Evolutionary conservation across 1,140 invertebrate species (phyloP).

Genomic region (Pantala flavescens): DNA sequence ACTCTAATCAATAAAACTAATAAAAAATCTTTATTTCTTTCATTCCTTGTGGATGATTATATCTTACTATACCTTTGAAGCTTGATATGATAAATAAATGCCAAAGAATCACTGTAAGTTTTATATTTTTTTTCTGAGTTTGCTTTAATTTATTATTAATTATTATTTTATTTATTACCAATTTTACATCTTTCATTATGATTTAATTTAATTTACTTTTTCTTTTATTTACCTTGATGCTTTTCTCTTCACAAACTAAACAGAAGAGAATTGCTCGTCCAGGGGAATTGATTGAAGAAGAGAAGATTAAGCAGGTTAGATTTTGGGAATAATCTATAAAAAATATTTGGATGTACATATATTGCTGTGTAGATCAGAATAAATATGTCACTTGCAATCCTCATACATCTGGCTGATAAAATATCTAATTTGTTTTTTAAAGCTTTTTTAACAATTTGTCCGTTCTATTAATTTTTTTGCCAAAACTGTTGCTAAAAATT

Average conservation of each 20-base stretch:
- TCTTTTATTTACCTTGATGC: slow-evolving; percentile 21
- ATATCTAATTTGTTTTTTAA: slow-evolving; percentile 7
- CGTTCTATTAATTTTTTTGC: neutral
- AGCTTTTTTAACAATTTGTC: neutral
- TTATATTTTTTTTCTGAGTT: slow-evolving; percentile 23
- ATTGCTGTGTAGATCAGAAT: neutral
- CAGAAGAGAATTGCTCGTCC: slow-evolving; percentile 35
- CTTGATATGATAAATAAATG: too few relatives aligned
- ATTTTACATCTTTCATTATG: neutral
- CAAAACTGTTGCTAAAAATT: neutral
- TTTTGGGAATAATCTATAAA: neutral
- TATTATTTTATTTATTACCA: slow-evolving; percentile 16
- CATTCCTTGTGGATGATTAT: too few relatives aligned
- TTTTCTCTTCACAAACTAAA: slow-evolving; percentile 22
- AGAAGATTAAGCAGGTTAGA: slow-evolving; percentile 38
- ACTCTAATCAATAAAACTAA: too few relatives aligned
- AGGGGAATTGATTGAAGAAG: slow-evolving; percentile 36
- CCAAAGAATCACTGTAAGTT: slow-evolving; percentile 22
- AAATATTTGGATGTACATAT: neutral
- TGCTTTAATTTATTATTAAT: slow-evolving; percentile 17
- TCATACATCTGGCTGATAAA: slow-evolving; percentile 10
- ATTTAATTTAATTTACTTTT: slow-evolving; percentile 18
- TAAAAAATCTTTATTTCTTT: too few relatives aligned
- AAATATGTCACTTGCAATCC: slow-evolving; percentile 14
- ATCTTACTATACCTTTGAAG: too few relatives aligned